Percentiles rank a stretch among this genome's conserved stretches.
Evolutionary conservation across 2,888 invertebrate genomes (phyloP).

Genomic region (Lissocephala sabroskyi): DNA sequence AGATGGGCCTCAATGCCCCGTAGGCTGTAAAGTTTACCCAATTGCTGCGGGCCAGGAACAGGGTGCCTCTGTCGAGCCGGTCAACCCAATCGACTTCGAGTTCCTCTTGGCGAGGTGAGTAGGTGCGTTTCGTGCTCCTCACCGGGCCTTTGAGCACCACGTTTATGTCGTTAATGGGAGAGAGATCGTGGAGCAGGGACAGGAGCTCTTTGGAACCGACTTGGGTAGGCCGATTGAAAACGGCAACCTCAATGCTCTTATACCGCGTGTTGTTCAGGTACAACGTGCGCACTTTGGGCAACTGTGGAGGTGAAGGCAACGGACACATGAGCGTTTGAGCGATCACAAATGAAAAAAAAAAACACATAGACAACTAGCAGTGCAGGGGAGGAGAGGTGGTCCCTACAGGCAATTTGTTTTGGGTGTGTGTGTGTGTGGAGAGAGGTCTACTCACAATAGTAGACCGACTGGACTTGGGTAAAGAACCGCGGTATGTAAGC

Average conservation of each 20-base stretch:
- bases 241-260: slow-evolving; percentile 81
- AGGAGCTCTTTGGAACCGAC: slow-evolving; percentile 91
- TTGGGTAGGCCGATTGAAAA: slow-evolving; percentile 92
- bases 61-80: slow-evolving; percentile 81
- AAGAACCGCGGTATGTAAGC: slow-evolving; percentile 88
- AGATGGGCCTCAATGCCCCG: slow-evolving; percentile 84
- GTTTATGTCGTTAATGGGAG: slow-evolving; percentile 74
- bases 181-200: slow-evolving; percentile 73
- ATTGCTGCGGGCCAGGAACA: slow-evolving; percentile 90
- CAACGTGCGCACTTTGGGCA: too few species aligned
- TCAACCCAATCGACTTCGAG: slow-evolving; percentile 79
- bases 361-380: slow-evolving; percentile 4
- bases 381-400: not conserved
- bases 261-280: slow-evolving; percentile 83
- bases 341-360: too few species aligned
- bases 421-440: too few species aligned
- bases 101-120: slow-evolving; percentile 81
- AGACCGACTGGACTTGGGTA: slow-evolving; percentile 23
- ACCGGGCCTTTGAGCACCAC: slow-evolving; percentile 73
- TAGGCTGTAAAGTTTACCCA: slow-evolving; percentile 88
- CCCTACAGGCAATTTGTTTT: not conserved
- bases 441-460: slow-evolving; percentile 18
- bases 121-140: slow-evolving; percentile 27
- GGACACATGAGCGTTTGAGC: too few species aligned
- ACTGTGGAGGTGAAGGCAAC: too few species aligned